phyloP scores from a whole-genome alignment of 2,113 vertebrate species.

The Clarias macrocephalus region DNA sequence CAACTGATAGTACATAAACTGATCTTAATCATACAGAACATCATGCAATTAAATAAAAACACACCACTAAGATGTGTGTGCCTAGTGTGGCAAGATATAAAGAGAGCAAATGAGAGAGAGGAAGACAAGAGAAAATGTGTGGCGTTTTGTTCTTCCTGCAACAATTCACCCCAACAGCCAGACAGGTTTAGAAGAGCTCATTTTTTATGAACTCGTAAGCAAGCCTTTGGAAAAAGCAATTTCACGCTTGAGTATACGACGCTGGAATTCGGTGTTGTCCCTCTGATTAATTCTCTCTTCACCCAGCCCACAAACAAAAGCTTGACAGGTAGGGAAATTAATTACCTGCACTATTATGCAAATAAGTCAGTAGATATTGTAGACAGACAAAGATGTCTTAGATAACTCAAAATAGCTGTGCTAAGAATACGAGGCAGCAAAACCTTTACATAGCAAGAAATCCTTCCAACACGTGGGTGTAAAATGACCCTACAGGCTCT shows the following conservation, averaged over 20 bases:
- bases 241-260: conserved; percentile 57
- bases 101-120: conserved; percentile 9
- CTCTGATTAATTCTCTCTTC: conserved; percentile 54
- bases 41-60: conserved; percentile 9
- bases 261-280: conserved; percentile 48
- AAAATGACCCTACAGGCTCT: conserved; percentile 7
- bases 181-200: conserved; percentile 50
- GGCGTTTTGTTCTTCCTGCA: conserved; percentile 26
- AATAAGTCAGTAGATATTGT: conserved; percentile 44
- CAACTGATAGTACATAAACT: neutral
- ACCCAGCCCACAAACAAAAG: conserved; percentile 48
- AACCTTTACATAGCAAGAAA: conserved; percentile 1
- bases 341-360: conserved; percentile 59
- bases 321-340: conserved; percentile 56
- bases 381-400: conserved; percentile 26
- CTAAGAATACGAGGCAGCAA: conserved; percentile 6
- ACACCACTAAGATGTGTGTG: neutral
- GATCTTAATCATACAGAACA: neutral
- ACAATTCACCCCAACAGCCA: conserved; percentile 44
- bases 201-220: conserved; percentile 58
- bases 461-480: neutral
- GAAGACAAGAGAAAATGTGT: conserved; percentile 11
- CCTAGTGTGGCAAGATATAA: neutral
- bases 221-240: conserved; percentile 59
- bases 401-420: conserved; percentile 13